A percentile compares a stretch with the other conserved stretches of the same genome.
Evolutionary conservation across 1,140 invertebrate species (phyloP).

Genomic region (Helicoverpa armigera): DNA sequence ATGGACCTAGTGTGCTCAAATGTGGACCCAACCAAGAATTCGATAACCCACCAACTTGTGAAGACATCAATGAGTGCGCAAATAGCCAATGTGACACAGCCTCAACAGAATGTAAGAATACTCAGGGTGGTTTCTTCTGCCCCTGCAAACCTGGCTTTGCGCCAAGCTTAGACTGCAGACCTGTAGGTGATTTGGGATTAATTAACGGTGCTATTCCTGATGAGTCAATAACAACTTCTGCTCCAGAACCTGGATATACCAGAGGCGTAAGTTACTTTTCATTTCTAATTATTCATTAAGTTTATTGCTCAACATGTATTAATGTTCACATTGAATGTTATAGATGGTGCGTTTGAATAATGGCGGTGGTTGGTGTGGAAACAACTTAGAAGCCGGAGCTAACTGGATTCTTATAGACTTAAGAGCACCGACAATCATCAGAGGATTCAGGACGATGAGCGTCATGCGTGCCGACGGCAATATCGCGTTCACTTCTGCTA

Average conservation of each 20-base stretch:
- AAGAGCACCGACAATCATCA: conserved; percentile 95
- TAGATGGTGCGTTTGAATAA: conserved; percentile 93
- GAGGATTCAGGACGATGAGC: conserved; percentile 96
- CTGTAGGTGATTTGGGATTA: conserved; percentile 95
- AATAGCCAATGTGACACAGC: conserved; percentile 95
- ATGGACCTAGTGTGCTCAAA: conserved; percentile 92
- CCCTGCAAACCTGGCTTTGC: conserved; percentile 95
- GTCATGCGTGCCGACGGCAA: conserved; percentile 92
- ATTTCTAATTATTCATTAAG: not conserved
- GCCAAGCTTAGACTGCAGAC: conserved; percentile 95
- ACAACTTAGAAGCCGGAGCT: conserved; percentile 92
- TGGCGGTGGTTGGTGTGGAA: conserved; percentile 96
- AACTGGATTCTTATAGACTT: conserved; percentile 97
- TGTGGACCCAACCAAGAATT: conserved; percentile 96
- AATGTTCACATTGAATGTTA: conserved; percentile 18
- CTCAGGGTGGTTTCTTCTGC: conserved; percentile 96
- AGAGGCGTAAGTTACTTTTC: conserved; percentile 89
- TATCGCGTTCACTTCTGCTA: conserved; percentile 94
- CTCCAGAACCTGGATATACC: conserved; percentile 92
- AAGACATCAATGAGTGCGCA: conserved; percentile 97
- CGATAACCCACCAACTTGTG: conserved; percentile 94
- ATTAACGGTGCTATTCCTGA: conserved; percentile 96
- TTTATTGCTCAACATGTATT: conserved; percentile 20
- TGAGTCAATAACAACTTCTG: conserved; percentile 95
- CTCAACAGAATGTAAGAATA: conserved; percentile 97